These are phyloP conservation scores for Butorides virescens DNA, from an alignment of 2,113 vertebrate species.

Conservation along the genomic window DNA sequence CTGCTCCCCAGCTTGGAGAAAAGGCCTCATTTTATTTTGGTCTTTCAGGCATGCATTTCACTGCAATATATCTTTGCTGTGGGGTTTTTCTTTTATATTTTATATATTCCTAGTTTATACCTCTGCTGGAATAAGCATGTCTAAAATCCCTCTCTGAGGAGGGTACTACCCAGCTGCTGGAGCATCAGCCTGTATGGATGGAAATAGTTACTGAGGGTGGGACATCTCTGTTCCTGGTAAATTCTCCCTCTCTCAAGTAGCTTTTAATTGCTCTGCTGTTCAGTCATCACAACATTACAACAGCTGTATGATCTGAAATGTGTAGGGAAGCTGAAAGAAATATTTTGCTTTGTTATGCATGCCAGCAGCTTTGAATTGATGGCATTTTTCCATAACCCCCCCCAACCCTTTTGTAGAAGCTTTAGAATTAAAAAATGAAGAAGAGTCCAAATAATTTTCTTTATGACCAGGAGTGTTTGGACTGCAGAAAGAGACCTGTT, in stretches of 20 bases:
- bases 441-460: neutral
- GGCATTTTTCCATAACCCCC: neutral
- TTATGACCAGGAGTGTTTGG: neutral
- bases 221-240: neutral
- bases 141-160: neutral
- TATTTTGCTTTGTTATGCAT: neutral
- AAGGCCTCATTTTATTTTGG: neutral
- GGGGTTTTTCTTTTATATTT: fast-evolving
- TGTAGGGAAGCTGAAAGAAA: neutral
- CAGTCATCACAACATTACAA: neutral
- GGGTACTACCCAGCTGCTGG: neutral
- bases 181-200: neutral
- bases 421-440: neutral
- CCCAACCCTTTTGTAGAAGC: neutral
- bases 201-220: neutral
- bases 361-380: neutral
- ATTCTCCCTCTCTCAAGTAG: neutral
- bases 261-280: neutral
- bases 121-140: neutral
- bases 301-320: neutral
- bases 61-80: neutral
- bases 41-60: neutral
- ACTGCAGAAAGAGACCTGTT: neutral
- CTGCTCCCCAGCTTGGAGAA: neutral
- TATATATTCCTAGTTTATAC: neutral